A percentile compares a stretch with the other conserved stretches of the same genome.
These are phyloP conservation scores for Ammodytes marinus DNA, from an alignment of 2,113 vertebrate species.

Conservation along the genomic window DNA sequence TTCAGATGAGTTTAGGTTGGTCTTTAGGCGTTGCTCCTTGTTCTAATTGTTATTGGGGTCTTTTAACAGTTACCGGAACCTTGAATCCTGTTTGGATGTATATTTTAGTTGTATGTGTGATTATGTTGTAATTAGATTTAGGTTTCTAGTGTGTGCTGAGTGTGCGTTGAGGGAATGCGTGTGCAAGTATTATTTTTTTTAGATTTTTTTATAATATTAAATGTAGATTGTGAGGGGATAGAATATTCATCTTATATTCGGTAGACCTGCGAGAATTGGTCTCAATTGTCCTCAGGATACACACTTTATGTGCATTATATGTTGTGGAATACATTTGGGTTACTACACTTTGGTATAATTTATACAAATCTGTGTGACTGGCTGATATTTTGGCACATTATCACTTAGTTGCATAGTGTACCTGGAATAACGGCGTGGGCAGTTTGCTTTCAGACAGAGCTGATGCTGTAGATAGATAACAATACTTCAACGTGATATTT, in stretches of 20 bases:
- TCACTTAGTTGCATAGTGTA: background rate
- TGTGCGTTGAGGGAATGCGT: slow-evolving; percentile 12
- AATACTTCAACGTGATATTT: background rate
- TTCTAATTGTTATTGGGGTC: slow-evolving; percentile 5
- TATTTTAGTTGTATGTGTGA: slow-evolving; percentile 60
- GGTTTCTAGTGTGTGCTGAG: slow-evolving; percentile 9
- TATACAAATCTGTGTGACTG: background rate
- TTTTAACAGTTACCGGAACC: slow-evolving; percentile 60
- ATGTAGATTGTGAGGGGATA: background rate
- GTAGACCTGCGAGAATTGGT: background rate
- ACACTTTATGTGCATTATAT: slow-evolving; percentile 12
- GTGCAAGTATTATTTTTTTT: background rate
- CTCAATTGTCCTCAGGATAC: background rate
- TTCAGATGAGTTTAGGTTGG: background rate
- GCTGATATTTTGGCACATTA: slow-evolving; percentile 4
- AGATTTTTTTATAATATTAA: slow-evolving; percentile 28
- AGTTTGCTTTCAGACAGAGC: background rate
- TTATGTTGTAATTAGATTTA: slow-evolving; percentile 20
- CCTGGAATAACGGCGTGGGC: background rate
- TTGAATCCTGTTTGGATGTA: slow-evolving; percentile 11
- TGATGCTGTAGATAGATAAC: background rate
- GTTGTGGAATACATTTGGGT: background rate
- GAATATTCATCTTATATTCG: slow-evolving; percentile 13
- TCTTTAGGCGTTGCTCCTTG: slow-evolving; percentile 1
- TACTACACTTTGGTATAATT: background rate